Percentiles rank a stretch among this genome's conserved stretches.
These are phyloP conservation scores for Trachurus trachurus DNA, from an alignment of 2,797 vertebrate species.

Conservation along the genomic window DNA sequence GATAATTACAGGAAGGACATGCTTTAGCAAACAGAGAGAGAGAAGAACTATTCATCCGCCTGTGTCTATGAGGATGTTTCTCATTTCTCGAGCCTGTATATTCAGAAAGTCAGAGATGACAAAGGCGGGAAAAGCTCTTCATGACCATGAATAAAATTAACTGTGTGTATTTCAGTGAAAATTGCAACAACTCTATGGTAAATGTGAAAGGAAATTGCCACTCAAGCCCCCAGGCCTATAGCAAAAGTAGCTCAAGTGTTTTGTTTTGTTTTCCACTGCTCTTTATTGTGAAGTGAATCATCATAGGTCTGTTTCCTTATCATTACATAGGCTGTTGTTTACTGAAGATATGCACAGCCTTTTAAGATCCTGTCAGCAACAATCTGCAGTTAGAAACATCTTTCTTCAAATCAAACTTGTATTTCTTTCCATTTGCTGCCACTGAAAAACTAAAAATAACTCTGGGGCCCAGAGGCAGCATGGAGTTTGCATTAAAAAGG, in stretches of 20 bases:
- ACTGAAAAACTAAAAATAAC: background rate
- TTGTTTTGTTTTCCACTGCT: background rate
- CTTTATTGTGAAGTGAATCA: background rate
- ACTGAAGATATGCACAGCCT: background rate
- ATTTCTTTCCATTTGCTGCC: background rate
- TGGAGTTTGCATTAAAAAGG: background rate
- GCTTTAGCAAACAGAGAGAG: constrained; percentile 64
- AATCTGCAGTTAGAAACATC: background rate
- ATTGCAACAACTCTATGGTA: background rate
- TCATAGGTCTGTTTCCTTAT: too few relatives aligned
- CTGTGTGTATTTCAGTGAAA: constrained; percentile 5
- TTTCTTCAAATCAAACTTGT: background rate
- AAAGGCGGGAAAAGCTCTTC: background rate
- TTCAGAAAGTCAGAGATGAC: background rate
- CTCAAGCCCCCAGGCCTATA: background rate
- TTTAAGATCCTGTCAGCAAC: background rate
- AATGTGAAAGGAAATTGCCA: background rate
- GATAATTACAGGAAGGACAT: constrained; percentile 74
- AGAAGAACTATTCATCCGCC: constrained; percentile 42
- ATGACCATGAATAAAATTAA: background rate
- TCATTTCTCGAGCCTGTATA: constrained; percentile 40
- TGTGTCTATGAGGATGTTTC: constrained; percentile 28
- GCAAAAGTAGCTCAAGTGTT: background rate
- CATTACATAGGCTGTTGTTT: background rate
- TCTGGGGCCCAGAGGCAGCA: background rate